phyloP scores from a whole-genome alignment of 2,888 invertebrate species.

The Phengaris alcon region DNA sequence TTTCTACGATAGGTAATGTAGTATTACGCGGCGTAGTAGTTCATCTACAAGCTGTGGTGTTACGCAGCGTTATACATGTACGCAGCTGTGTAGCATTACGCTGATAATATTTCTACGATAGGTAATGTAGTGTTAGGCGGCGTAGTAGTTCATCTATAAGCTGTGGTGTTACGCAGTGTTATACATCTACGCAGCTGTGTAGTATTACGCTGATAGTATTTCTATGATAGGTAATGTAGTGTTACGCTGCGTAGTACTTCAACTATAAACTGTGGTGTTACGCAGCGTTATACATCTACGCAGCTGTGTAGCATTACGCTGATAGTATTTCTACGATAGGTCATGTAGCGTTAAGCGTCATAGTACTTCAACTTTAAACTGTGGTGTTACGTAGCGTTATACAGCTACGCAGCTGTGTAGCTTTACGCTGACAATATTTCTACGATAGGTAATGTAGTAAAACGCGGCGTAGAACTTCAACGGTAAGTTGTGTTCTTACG shows the following conservation, averaged over 20 bases:
- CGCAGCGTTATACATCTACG: not conserved
- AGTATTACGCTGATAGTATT: not conserved
- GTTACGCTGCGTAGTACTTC: not conserved
- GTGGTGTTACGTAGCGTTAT: not conserved
- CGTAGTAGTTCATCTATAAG: not conserved
- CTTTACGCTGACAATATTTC: not conserved
- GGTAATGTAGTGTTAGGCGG: not conserved
- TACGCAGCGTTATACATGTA: not conserved
- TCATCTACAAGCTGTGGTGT: not conserved
- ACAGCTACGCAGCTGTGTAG: not conserved
- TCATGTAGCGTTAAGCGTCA: not conserved
- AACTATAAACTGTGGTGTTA: not conserved
- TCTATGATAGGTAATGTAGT: not conserved
- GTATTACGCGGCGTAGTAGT: not conserved
- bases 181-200: not conserved
- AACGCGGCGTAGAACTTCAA: not conserved
- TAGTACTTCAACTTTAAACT: not conserved
- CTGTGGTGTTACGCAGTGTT: not conserved
- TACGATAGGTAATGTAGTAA: not conserved
- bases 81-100: not conserved
- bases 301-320: not conserved
- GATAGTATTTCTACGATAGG: not conserved
- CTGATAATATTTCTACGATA: not conserved
- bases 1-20: not conserved
- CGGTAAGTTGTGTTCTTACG: not conserved